Evolutionary conservation across 2,888 invertebrate genomes (phyloP).

Genomic region (Calephelis perditalis): DNA sequence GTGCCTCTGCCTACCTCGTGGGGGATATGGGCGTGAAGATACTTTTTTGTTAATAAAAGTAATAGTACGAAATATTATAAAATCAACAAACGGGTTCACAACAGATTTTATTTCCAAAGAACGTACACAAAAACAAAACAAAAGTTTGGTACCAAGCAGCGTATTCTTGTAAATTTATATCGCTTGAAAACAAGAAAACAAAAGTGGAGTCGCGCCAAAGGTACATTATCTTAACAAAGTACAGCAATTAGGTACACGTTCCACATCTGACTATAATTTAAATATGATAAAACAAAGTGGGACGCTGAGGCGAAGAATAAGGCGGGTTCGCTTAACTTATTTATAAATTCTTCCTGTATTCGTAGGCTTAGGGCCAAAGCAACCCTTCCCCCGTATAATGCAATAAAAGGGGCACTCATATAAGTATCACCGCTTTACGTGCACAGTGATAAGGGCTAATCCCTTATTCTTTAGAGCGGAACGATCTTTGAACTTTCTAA

Average conservation of each 20-base stretch:
- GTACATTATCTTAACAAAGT: slow-evolving; percentile 79
- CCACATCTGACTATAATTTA: slow-evolving; percentile 78
- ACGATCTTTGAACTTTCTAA: slow-evolving; percentile 48
- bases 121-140: slow-evolving; percentile 68
- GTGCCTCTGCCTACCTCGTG: too few relatives aligned
- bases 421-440: slow-evolving; percentile 71
- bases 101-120: slow-evolving; percentile 64
- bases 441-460: slow-evolving; percentile 71
- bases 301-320: slow-evolving; percentile 65
- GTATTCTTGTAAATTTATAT: slow-evolving; percentile 71
- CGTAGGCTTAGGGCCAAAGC: slow-evolving; percentile 46
- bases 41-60: too few relatives aligned
- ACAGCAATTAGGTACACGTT: slow-evolving; percentile 78
- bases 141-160: slow-evolving; percentile 62
- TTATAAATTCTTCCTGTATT: slow-evolving; percentile 70
- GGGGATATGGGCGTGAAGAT: too few relatives aligned
- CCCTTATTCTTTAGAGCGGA: slow-evolving; percentile 51
- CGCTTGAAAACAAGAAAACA: slow-evolving; percentile 73
- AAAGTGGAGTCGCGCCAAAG: slow-evolving; percentile 76
- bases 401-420: slow-evolving; percentile 76
- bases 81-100: slow-evolving; percentile 46
- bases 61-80: neutral
- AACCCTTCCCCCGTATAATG: slow-evolving; percentile 72
- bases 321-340: slow-evolving; percentile 71
- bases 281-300: slow-evolving; percentile 78